Conservation (phyloP, 1,140 invertebrate genomes). For the Drosophila melanogaster region Release_6_plus_ISO1_MT NT_033779.5:11847001-11847500, state of each 20-base stretch:
- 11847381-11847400: constrained; percentile 66
- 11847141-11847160: constrained; percentile 51
- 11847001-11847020: constrained; percentile 43
- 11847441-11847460: constrained; percentile 87
- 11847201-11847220: constrained; percentile 31
- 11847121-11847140: constrained; percentile 30
- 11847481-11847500: constrained; percentile 88
- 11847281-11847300: not conserved
- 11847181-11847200: not conserved
- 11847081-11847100: constrained; percentile 27
- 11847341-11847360: constrained; percentile 74
- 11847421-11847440: constrained; percentile 85
- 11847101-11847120: constrained; percentile 59
- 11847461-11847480: constrained; percentile 90
- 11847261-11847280: constrained; percentile 8
- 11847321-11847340: constrained; percentile 68
- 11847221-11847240: constrained; percentile 36
- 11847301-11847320: constrained; percentile 22
- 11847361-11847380: constrained; percentile 70
- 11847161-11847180: constrained; percentile 59
- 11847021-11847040: constrained; percentile 14
- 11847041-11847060: constrained; percentile 13
- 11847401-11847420: constrained; percentile 84
- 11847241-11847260: constrained; percentile 23
- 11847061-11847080: constrained; percentile 29